These are phyloP conservation scores for Jacana jacana DNA, from an alignment of 2,113 vertebrate genomes.

Conservation along the genomic window DNA sequence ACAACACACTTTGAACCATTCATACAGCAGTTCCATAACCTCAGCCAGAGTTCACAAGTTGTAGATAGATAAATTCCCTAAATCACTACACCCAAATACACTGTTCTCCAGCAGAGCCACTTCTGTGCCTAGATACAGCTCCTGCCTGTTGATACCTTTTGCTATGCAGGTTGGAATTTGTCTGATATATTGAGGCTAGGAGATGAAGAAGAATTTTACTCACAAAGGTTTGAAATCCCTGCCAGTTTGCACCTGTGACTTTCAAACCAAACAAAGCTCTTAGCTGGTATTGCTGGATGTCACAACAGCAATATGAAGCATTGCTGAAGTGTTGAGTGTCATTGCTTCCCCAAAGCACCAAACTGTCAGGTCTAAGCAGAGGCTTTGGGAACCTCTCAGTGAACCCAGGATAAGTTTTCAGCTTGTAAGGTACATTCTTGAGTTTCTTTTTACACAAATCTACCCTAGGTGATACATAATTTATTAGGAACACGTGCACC, in stretches of 20 bases:
- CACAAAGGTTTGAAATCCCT: constrained; percentile 13
- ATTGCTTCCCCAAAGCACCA: not conserved
- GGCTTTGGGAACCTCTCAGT: not conserved
- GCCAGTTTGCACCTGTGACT: not conserved
- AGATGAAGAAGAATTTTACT: constrained; percentile 3
- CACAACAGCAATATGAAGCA: not conserved
- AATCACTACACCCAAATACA: not conserved
- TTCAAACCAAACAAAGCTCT: constrained; percentile 16
- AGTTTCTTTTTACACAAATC: not conserved
- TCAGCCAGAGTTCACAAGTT: constrained; percentile 25
- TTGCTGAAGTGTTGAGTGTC: not conserved
- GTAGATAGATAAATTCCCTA: constrained; percentile 6
- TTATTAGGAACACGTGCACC: not conserved
- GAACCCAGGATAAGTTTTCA: not conserved
- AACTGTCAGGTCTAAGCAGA: not conserved
- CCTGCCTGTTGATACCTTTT: not conserved
- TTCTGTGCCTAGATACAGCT: not conserved
- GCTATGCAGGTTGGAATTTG: constrained; percentile 17
- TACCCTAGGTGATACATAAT: not conserved
- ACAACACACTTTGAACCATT: constrained; percentile 35
- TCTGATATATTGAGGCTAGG: not conserved
- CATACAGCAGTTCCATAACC: not conserved
- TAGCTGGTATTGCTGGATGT: not conserved
- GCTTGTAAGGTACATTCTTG: not conserved
- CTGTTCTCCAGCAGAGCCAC: not conserved